Percentiles rank a stretch among this genome's conserved stretches.
These are phyloP conservation scores for Iguana delicatissima DNA, from an alignment of 2,797 vertebrate genomes.

Conservation along the genomic window DNA sequence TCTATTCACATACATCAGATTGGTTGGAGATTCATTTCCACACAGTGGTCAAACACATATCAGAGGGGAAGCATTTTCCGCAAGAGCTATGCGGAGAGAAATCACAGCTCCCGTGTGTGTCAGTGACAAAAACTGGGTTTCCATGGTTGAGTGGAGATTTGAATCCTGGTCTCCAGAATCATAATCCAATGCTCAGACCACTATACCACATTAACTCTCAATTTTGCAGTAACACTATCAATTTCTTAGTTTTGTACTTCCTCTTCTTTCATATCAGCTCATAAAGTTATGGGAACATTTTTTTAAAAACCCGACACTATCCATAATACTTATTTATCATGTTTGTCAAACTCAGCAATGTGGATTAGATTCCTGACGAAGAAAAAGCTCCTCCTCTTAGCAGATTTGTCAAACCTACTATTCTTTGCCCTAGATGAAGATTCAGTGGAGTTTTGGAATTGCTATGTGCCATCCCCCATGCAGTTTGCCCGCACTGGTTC, in stretches of 20 bases:
- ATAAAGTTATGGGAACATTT: background rate
- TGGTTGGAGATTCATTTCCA: background rate
- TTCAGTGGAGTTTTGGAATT: no score
- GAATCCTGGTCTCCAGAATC: no score
- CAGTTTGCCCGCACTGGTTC: background rate
- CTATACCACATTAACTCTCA: no score
- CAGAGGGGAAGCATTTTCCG: background rate
- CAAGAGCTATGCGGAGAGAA: background rate
- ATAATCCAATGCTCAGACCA: no score
- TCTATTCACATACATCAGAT: background rate
- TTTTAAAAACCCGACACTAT: background rate
- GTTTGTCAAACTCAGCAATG: background rate
- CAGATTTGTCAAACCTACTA: background rate
- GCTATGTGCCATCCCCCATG: no score
- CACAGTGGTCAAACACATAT: background rate
- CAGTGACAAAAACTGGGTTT: background rate
- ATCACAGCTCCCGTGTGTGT: background rate
- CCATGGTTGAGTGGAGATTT: no score
- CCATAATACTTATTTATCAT: background rate
- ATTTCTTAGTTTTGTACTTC: background rate
- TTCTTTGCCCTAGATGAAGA: no score
- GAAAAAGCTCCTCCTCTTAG: background rate
- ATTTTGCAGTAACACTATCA: background rate
- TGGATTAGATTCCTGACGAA: background rate
- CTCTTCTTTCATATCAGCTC: background rate